Evolutionary conservation across 2,888 invertebrate genomes (phyloP).

Genomic region (Dinocampus coccinellae): DNA sequence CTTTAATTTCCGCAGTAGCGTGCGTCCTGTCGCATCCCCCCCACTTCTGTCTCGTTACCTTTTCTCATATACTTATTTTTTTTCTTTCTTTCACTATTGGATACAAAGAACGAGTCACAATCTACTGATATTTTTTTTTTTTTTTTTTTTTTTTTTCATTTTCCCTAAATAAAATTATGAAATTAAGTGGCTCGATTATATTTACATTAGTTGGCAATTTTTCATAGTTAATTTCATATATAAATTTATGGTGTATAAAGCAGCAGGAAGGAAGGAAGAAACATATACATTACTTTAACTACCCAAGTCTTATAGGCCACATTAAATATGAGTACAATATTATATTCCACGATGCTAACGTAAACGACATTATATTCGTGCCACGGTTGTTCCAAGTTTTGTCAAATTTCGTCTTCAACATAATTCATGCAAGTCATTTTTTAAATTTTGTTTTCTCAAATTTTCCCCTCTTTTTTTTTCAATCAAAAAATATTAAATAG

Average conservation of each 20-base stretch:
- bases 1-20: conserved; percentile 69
- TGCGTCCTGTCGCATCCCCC: conserved; percentile 46
- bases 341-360: conserved; percentile 39
- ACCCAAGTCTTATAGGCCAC: neutral
- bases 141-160: no score
- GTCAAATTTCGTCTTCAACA: neutral
- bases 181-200: conserved; percentile 42
- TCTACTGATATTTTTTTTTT: no score
- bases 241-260: neutral
- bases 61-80: no score
- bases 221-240: conserved; percentile 54
- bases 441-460: conserved; percentile 21
- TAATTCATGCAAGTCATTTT: conserved; percentile 18
- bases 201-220: conserved; percentile 20
- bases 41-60: conserved; percentile 29
- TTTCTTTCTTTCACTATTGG: no score
- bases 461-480: neutral
- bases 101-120: neutral
- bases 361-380: conserved; percentile 41
- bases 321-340: conserved; percentile 53
- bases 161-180: conserved; percentile 30
- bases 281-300: neutral
- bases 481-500: conserved; percentile 11
- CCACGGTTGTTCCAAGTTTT: conserved; percentile 17
- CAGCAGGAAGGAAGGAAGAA: no score